A percentile compares a stretch with the other conserved stretches of the same genome.
Conservation (phyloP, 2,888 invertebrate genomes). For the Chrysodeixis includens region DNA sequence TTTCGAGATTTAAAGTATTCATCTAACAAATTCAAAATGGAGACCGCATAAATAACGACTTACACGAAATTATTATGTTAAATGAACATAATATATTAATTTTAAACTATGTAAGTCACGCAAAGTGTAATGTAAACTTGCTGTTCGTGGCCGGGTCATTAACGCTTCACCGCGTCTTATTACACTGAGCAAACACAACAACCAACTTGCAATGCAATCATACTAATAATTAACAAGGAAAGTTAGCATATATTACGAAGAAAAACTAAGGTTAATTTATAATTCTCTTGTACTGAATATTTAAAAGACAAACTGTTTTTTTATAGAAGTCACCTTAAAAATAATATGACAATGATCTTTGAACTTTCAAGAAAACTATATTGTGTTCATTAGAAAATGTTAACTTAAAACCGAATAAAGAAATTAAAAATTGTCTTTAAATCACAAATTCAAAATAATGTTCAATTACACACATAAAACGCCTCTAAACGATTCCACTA, state of each 20-base stretch:
- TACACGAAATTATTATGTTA: slow-evolving; percentile 14
- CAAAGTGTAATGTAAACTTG: slow-evolving; percentile 26
- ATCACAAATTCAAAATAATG: too few relatives aligned
- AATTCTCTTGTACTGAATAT: too few relatives aligned
- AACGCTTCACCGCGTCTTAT: slow-evolving; percentile 67
- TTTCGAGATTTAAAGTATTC: too few relatives aligned
- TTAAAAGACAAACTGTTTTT: too few relatives aligned
- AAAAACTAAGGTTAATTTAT: neutral
- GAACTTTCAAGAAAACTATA: too few relatives aligned
- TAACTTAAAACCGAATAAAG: too few relatives aligned
- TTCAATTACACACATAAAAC: too few relatives aligned
- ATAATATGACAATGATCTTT: too few relatives aligned
- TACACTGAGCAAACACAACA: slow-evolving; percentile 58
- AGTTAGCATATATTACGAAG: neutral
- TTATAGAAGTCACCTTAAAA: too few relatives aligned
- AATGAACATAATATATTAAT: slow-evolving; percentile 10
- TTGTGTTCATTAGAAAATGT: too few relatives aligned
- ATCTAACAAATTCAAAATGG: neutral
- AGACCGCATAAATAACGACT: slow-evolving; percentile 24
- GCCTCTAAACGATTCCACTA: neutral
- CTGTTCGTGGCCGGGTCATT: slow-evolving; percentile 65
- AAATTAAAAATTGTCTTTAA: too few relatives aligned
- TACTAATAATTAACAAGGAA: slow-evolving; percentile 9
- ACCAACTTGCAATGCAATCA: slow-evolving; percentile 31
- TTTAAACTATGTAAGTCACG: slow-evolving; percentile 31